phyloP scores from a whole-genome alignment of 2,113 vertebrate species.

The Elephas maximus region DNA sequence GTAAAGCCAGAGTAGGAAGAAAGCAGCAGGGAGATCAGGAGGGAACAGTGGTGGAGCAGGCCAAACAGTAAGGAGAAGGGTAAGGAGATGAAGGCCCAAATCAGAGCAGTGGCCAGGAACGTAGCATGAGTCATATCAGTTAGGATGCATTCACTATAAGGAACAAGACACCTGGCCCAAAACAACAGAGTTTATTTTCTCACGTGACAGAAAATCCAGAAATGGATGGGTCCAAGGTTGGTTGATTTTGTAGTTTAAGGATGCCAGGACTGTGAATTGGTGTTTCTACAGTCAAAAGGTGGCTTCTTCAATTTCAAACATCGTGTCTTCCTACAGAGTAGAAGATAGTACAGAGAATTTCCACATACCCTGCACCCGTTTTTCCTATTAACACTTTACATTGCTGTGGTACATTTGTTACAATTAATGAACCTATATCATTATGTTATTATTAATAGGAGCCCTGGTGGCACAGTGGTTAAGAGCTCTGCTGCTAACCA shows the following conservation, averaged over 20 bases:
- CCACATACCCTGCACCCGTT: no score
- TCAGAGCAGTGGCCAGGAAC: background rate
- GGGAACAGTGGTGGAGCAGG: background rate
- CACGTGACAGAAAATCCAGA: background rate
- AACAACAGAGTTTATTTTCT: conserved; percentile 2
- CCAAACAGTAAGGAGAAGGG: background rate
- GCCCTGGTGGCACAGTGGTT: no score
- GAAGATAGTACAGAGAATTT: background rate
- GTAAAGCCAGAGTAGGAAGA: background rate
- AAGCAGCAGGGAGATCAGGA: background rate
- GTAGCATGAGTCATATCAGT: background rate
- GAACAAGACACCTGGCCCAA: background rate
- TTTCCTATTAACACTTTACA: no score
- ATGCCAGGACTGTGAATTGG: background rate
- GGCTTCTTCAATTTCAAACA: background rate
- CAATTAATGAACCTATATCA: no score
- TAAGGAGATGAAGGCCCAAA: background rate
- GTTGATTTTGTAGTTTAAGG: background rate
- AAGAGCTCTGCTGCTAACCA: no score
- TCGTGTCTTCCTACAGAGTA: background rate
- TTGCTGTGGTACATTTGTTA: no score
- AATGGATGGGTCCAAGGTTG: background rate
- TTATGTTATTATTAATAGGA: no score
- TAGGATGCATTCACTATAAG: background rate
- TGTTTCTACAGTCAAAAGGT: background rate